Percentiles rank a stretch among this genome's conserved stretches.
Conservation (phyloP, 2,888 invertebrate species). For the Incurvaria masculella region DNA sequence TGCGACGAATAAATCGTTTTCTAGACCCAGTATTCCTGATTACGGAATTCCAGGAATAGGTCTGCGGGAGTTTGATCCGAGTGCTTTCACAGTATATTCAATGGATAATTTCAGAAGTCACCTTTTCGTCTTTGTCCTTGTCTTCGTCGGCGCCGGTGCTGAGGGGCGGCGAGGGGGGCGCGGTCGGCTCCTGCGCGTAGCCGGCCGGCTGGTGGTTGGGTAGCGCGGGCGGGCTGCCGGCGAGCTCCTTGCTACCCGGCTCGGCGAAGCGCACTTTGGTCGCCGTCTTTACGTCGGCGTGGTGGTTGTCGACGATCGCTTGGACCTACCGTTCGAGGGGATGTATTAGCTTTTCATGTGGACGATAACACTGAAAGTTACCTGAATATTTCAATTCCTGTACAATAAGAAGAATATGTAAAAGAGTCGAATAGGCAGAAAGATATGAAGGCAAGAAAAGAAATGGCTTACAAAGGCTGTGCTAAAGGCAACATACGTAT, state of each 20-base stretch:
- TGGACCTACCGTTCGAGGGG: slow-evolving; percentile 65
- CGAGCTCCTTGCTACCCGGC: slow-evolving; percentile 46
- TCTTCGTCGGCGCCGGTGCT: slow-evolving; percentile 40
- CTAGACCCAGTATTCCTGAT: too few species aligned
- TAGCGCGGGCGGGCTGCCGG: slow-evolving; percentile 21
- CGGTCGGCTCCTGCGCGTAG: slow-evolving; percentile 31
- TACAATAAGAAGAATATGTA: too few species aligned
- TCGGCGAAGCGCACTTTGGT: slow-evolving; percentile 88
- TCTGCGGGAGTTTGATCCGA: too few species aligned
- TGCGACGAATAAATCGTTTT: too few species aligned
- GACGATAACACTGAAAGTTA: slow-evolving; percentile 6
- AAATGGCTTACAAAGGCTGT: too few species aligned
- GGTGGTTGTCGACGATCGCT: slow-evolving; percentile 89
- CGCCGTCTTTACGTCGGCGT: slow-evolving; percentile 73
- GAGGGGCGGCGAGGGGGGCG: slow-evolving; percentile 44
- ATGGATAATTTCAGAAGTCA: too few species aligned
- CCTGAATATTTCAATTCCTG: slow-evolving; percentile 6
- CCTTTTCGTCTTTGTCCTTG: slow-evolving; percentile 47
- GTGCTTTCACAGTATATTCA: too few species aligned
- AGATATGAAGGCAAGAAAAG: too few species aligned
- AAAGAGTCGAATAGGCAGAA: too few species aligned
- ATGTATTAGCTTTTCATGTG: slow-evolving; percentile 8
- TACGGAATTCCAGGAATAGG: too few species aligned
- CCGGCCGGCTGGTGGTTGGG: slow-evolving; percentile 15
- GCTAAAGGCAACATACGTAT: too few species aligned